These are phyloP conservation scores for Erpetoichthys calabaricus DNA, from an alignment of 2,797 vertebrate species.

Conservation along the genomic window DNA sequence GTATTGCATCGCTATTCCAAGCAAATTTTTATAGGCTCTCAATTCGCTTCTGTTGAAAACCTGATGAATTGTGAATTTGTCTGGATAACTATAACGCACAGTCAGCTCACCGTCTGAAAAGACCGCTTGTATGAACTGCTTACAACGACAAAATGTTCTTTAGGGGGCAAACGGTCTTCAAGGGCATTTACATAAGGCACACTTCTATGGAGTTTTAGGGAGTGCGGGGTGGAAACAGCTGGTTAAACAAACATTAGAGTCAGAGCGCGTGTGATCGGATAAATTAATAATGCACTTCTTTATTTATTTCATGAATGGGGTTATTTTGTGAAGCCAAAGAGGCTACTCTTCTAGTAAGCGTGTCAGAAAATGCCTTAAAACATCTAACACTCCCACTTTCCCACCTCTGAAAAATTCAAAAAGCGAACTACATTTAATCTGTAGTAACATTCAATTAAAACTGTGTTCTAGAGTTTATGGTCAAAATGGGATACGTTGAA, in stretches of 20 bases:
- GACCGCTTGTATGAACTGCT: conserved; percentile 32
- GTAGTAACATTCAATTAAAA: no score
- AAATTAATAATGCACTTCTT: conserved; percentile 66
- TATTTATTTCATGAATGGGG: conserved; percentile 49
- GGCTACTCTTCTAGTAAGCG: conserved; percentile 7
- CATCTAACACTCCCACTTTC: background rate
- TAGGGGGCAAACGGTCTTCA: conserved; percentile 23
- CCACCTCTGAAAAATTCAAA: no score
- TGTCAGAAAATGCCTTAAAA: no score
- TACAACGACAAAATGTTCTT: conserved; percentile 45
- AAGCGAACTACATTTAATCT: no score
- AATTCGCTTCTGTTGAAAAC: conserved; percentile 38
- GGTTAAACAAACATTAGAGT: conserved; percentile 63
- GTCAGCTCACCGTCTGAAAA: conserved; percentile 30
- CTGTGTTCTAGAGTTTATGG: no score
- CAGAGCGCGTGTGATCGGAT: conserved; percentile 40
- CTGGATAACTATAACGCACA: conserved; percentile 32
- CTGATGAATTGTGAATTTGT: conserved; percentile 41
- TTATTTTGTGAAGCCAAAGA: conserved; percentile 31
- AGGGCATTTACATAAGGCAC: conserved; percentile 33
- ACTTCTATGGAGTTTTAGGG: conserved; percentile 48
- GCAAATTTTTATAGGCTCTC: conserved; percentile 16
- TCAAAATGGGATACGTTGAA: no score
- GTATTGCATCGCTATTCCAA: background rate
- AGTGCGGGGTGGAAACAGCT: conserved; percentile 60